phyloP scores from a whole-genome alignment of 2,888 invertebrate species.

The Sussaba pulchella region DNA sequence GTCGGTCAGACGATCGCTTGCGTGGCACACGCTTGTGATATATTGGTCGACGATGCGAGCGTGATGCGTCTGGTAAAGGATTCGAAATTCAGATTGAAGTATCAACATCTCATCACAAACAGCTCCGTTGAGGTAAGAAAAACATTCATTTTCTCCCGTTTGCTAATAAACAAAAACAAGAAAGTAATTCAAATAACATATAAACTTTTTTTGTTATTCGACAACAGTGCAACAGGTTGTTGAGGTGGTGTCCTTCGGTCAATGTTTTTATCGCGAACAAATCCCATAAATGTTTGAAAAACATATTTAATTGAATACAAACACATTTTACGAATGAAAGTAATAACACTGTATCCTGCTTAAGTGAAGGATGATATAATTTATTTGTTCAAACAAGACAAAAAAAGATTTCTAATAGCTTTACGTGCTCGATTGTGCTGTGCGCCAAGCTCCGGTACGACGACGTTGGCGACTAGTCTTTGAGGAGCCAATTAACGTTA shows the following conservation, averaged over 20 bases:
- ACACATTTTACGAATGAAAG: no score
- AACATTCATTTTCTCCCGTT: no score
- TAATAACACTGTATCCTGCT: no score
- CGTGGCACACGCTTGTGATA: slow-evolving; percentile 98
- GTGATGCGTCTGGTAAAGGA: slow-evolving; percentile 96
- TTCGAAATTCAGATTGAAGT: slow-evolving; percentile 95
- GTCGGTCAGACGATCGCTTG: slow-evolving; percentile 98
- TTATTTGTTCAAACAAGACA: no score
- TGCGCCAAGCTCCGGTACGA: slow-evolving; percentile 12
- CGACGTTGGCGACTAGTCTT: background rate
- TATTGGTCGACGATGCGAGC: slow-evolving; percentile 98
- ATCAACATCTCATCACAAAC: slow-evolving; percentile 98
- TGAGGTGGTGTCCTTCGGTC: slow-evolving; percentile 99
- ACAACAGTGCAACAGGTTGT: slow-evolving; percentile 95
- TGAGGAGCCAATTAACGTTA: no score
- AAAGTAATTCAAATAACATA: no score
- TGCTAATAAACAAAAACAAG: no score
- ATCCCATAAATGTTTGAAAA: no score
- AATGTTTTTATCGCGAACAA: slow-evolving; percentile 11
- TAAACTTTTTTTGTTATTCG: slow-evolving; percentile 20
- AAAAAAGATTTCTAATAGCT: no score
- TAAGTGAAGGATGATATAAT: no score
- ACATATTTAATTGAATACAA: no score
- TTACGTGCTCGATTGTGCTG: slow-evolving; percentile 27
- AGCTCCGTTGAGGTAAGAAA: slow-evolving; percentile 96